Conservation (phyloP, 2,797 vertebrate genomes). For the Sebastes cheni region DNA sequence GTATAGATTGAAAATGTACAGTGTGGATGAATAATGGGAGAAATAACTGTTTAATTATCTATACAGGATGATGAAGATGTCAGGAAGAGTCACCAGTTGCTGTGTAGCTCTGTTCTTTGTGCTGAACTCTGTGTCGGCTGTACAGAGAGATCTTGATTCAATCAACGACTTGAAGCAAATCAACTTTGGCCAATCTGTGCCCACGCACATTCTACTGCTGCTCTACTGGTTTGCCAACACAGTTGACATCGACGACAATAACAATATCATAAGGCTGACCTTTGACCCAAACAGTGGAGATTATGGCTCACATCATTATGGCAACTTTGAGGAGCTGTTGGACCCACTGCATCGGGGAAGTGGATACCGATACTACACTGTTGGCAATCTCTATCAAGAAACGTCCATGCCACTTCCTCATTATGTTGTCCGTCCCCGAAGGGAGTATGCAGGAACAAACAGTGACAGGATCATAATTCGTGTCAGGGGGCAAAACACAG, state of each 20-base stretch:
- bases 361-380: conserved; percentile 56
- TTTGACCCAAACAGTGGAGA: conserved; percentile 54
- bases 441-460: conserved; percentile 26
- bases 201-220: conserved; percentile 60
- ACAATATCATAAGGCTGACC: conserved; percentile 25
- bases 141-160: conserved; percentile 18
- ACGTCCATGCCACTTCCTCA: conserved; percentile 23
- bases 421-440: conserved; percentile 27
- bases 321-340: conserved; percentile 62
- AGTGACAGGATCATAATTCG: conserved; percentile 67
- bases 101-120: conserved; percentile 36
- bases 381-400: conserved; percentile 57
- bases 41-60: background rate
- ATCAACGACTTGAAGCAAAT: conserved; percentile 58
- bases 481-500: conserved; percentile 11
- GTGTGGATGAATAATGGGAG: background rate
- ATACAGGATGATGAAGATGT: conserved; percentile 45
- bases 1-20: background rate
- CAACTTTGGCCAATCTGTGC: conserved; percentile 47
- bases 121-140: conserved; percentile 38
- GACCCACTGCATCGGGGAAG: conserved; percentile 16
- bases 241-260: conserved; percentile 32
- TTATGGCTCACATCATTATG: conserved; percentile 69
- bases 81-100: background rate
- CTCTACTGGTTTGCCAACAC: conserved; percentile 71